phyloP scores from a whole-genome alignment of 2,888 invertebrate genomes.

The Pycnomerus fuliginosus region DNA sequence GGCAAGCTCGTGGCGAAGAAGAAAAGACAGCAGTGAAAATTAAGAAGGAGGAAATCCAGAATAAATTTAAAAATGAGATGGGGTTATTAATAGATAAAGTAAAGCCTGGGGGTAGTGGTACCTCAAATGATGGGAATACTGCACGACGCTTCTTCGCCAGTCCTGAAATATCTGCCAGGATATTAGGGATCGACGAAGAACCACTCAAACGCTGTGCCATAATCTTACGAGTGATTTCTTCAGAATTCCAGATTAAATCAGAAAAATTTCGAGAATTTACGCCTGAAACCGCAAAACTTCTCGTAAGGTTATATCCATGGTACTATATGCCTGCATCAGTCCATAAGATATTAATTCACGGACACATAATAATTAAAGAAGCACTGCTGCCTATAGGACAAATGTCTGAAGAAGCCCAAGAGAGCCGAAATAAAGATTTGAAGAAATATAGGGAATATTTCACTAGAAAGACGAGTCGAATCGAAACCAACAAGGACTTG shows the following conservation, averaged over 20 bases:
- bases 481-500: background rate
- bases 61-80: no score
- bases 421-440: no score
- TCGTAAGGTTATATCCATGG: constrained; percentile 34
- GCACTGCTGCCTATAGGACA: no score
- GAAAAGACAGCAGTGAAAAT: no score
- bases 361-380: background rate
- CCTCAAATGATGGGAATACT: constrained; percentile 19
- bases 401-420: no score
- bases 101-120: constrained; percentile 18
- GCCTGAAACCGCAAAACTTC: constrained; percentile 21
- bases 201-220: constrained; percentile 3
- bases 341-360: constrained; percentile 30
- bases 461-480: no score
- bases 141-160: constrained; percentile 18
- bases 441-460: no score
- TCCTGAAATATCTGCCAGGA: constrained; percentile 14
- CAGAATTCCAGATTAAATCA: background rate
- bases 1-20: no score
- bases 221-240: constrained; percentile 4
- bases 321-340: constrained; percentile 39
- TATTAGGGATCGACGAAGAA: constrained; percentile 11
- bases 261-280: constrained; percentile 1
- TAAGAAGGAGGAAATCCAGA: no score
- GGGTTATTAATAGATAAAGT: no score